phyloP scores from a whole-genome alignment of 2,113 vertebrate genomes.

The Ibidorhyncha struthersii region DNA sequence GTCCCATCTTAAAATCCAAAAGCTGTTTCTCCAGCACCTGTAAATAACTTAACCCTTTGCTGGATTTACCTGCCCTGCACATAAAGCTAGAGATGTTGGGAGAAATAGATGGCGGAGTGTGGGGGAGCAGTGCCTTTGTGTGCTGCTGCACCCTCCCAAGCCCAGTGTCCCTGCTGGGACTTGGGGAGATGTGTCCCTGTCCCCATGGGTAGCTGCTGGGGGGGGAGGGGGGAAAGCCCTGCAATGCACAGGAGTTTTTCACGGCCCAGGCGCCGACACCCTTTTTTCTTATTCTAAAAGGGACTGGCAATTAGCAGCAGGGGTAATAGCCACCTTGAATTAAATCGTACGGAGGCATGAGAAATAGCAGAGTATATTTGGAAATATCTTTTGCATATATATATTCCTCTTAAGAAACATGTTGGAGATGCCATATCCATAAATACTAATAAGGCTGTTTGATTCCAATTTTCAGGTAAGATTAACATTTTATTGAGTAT shows the following conservation, averaged over 20 bases:
- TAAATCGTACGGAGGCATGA: not conserved
- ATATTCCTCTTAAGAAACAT: slow-evolving; percentile 66
- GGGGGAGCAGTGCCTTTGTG: not conserved
- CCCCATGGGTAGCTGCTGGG: not conserved
- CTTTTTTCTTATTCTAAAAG: not conserved
- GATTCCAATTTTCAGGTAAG: slow-evolving; percentile 83
- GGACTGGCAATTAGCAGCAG: slow-evolving; percentile 5
- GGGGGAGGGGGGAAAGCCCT: not conserved
- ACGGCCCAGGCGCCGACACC: not conserved
- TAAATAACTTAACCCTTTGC: not conserved
- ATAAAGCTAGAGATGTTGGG: not conserved
- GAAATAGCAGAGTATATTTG: slow-evolving; percentile 43
- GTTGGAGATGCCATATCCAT: slow-evolving; percentile 74
- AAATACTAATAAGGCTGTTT: slow-evolving; percentile 80
- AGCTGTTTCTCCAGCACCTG: not conserved
- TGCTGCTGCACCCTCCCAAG: not conserved
- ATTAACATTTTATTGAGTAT: slow-evolving; percentile 82
- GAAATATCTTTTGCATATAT: slow-evolving; percentile 69
- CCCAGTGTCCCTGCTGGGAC: fast-evolving
- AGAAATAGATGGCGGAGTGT: not conserved
- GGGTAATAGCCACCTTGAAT: slow-evolving; percentile 48
- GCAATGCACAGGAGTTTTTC: not conserved
- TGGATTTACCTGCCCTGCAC: not conserved
- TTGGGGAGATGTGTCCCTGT: not conserved
- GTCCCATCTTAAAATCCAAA: not conserved